Evolutionary conservation across 1,140 invertebrate species (phyloP).

Genomic region (Ephestia elutella): DNA sequence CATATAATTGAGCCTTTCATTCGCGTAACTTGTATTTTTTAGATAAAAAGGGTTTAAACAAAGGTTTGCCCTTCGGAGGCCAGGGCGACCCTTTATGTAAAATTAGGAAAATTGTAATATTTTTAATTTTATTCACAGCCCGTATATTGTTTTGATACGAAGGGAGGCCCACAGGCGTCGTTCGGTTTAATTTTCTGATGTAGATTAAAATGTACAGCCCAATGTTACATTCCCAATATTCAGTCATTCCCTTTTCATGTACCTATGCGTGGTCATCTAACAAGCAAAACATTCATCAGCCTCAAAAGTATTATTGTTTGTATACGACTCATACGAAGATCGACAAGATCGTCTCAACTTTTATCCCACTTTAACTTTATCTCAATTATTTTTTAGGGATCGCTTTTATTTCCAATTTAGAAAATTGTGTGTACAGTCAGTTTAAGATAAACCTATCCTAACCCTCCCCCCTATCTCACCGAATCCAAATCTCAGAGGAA

Average conservation of each 20-base stretch:
- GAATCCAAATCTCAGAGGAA: too few relatives aligned
- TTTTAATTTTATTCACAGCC: slow-evolving; percentile 26
- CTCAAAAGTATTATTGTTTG: too few relatives aligned
- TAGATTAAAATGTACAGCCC: slow-evolving; percentile 15
- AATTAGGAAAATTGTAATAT: slow-evolving; percentile 16
- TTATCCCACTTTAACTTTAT: too few relatives aligned
- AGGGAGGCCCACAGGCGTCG: slow-evolving; percentile 12
- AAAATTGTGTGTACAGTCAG: too few relatives aligned
- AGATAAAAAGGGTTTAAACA: background rate
- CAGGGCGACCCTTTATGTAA: slow-evolving; percentile 14
- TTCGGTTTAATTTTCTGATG: background rate
- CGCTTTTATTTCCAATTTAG: too few relatives aligned
- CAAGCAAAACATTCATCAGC: too few relatives aligned
- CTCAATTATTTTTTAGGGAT: background rate
- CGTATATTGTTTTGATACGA: slow-evolving; percentile 18
- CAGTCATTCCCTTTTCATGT: background rate
- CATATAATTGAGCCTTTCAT: background rate
- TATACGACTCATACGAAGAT: too few relatives aligned
- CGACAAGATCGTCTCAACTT: too few relatives aligned
- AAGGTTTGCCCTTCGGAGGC: background rate
- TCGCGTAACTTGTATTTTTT: background rate
- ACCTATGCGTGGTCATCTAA: too few relatives aligned
- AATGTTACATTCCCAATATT: slow-evolving; percentile 20
- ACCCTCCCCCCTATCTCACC: too few relatives aligned
- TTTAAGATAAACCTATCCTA: too few relatives aligned